Evolutionary conservation across 1,140 invertebrate species (phyloP), one percentile per base, ranked within the genome.

Genomic region (Lepidurus arcticus): DNA sequence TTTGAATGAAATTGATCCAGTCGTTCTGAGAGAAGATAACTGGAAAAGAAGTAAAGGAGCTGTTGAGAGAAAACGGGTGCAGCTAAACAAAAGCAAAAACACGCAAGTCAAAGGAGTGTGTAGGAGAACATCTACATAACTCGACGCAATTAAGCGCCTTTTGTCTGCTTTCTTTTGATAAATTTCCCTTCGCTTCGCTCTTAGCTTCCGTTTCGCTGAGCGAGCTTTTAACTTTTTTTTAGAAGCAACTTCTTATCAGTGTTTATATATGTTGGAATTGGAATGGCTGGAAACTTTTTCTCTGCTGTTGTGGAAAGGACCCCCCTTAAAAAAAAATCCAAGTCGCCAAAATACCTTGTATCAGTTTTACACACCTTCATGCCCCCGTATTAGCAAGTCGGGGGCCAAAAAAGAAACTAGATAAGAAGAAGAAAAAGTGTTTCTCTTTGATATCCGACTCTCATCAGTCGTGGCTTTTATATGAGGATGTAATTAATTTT

Each of bases 121-220:
- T 13, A 21, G 9, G 21, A 21, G 53, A 9, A 65, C 53, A 65
- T 65, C 53, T 65, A 9, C 53, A 65, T 65, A 65, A 65, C 21
- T 65, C 53, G 53, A 65, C 13, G 53, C 53, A 65, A 65, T 65
- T 65, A 65, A 65, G 53, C 53, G 53, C 8, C 53, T 65, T 65
- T 65, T 65, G 53, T 65, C 53, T 65, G 53, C 53, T n/a, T n/a
- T 21, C 53, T 65, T 65, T 65, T 65, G 53, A 65, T 21, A 65
- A 21, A 65, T 65, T 65, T 21, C 21, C 53, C 8, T 65, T 65
- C 53, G 53, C 21, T 21, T 65, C 9, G 53, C 53, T 16, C 53
- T 65, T 65, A 16, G 53, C 53, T 65, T 21, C 21, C 53, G 13
- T 9, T 65, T 65, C 53, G 53, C 24, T 24, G 53, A n/a, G 53